A percentile compares a stretch with the other conserved stretches of the same genome.
These are phyloP conservation scores for Pluvialis apricaria DNA, from an alignment of 2,113 vertebrate genomes.

Conservation along the genomic window DNA sequence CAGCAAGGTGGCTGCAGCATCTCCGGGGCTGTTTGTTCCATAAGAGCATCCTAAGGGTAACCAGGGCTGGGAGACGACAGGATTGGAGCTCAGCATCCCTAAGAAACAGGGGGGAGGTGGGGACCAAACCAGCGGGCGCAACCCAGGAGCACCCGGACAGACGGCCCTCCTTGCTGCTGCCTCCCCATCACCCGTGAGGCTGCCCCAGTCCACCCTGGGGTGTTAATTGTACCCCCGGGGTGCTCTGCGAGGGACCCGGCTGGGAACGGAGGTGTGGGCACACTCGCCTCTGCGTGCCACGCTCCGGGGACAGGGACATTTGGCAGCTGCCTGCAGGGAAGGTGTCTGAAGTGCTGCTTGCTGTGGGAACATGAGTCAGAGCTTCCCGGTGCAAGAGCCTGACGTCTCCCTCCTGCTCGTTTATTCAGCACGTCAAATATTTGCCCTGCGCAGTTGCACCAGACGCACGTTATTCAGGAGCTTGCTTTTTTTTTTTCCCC, in stretches of 20 bases:
- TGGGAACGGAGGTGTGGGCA: background rate
- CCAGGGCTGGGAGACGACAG: background rate
- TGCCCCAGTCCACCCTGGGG: background rate
- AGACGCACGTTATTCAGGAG: background rate
- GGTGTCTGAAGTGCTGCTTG: background rate
- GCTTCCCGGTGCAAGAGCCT: background rate
- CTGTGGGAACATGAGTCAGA: slow-evolving; percentile 31
- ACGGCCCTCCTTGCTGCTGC: background rate
- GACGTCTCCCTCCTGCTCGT: slow-evolving; percentile 34
- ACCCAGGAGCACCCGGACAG: background rate
- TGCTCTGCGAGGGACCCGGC: background rate
- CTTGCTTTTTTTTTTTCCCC: accelerated
- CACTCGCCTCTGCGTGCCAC: accelerated
- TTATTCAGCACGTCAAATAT: slow-evolving; percentile 40
- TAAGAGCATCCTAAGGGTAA: background rate
- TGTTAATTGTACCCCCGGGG: accelerated
- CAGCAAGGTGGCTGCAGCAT: background rate
- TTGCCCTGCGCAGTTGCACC: slow-evolving; percentile 9
- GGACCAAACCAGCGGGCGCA: accelerated
- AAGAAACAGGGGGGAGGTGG: accelerated
- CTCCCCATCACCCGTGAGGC: background rate
- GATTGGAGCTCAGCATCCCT: background rate
- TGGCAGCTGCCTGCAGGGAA: slow-evolving; percentile 34
- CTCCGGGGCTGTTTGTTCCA: accelerated
- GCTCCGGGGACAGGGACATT: background rate